Evolutionary conservation across 1,140 invertebrate genomes (phyloP).

Genomic region (Sycobia sp.): DNA sequence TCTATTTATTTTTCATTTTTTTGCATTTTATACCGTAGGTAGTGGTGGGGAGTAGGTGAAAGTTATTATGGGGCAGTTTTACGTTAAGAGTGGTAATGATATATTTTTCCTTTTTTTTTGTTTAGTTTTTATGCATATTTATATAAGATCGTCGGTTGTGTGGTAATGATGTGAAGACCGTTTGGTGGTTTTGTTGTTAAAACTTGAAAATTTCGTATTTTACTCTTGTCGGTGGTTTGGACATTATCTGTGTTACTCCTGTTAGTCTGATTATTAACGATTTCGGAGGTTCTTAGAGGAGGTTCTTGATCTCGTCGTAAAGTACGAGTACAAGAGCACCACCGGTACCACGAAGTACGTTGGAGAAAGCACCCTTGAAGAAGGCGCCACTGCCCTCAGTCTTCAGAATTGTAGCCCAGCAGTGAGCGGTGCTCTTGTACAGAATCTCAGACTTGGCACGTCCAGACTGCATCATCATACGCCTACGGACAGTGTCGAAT

Average conservation of each 20-base stretch:
- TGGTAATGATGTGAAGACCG: conserved; percentile 51
- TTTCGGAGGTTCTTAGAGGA: conserved; percentile 58
- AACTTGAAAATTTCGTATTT: conserved; percentile 9
- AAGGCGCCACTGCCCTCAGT: conserved; percentile 72
- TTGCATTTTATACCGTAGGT: conserved; percentile 28
- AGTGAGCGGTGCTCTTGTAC: conserved; percentile 77
- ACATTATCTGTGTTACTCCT: conserved; percentile 4
- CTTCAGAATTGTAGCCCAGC: conserved; percentile 73
- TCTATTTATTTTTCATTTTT: conserved; percentile 19
- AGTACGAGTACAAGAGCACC: conserved; percentile 79
- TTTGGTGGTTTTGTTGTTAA: conserved; percentile 26
- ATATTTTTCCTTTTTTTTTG: conserved; percentile 3
- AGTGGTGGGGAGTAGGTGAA: not conserved
- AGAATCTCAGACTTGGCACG: conserved; percentile 69
- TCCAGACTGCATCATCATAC: conserved; percentile 90
- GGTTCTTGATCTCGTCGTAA: conserved; percentile 77
- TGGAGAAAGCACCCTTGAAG: conserved; percentile 84
- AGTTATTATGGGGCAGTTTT: conserved; percentile 25
- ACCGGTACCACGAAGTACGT: conserved; percentile 79
- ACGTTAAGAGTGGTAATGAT: conserved; percentile 6
- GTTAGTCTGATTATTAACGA: conserved; percentile 7
- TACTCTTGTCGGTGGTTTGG: conserved; percentile 14
- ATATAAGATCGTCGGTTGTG: conserved; percentile 18
- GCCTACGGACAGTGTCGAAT: conserved; percentile 86
- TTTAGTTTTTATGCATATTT: not conserved